Base-by-base conservation (phyloP, 1,140 invertebrate genomes). In the Diorhabda sublineata region DNA sequence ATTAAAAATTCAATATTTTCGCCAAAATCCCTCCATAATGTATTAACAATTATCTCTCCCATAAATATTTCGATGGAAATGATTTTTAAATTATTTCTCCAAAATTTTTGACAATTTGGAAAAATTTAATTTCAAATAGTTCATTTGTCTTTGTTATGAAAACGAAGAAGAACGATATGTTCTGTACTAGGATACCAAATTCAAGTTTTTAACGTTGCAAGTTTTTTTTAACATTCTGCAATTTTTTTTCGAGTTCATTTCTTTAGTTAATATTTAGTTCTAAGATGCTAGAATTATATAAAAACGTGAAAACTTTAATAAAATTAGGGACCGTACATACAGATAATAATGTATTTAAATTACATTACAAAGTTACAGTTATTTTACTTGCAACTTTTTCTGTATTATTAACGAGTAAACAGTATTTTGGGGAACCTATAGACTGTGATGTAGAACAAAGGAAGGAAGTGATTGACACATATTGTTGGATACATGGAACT, bases 401-500 rank as follows among this genome's bases (percentile, higher is more conserved):
- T 2, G 76, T 90, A 67, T 71, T 91, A 64, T 84, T 91, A 0
- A 88, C 88, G 44, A 85, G 86, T n/a, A 90, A 89, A 73, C 87
- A 91, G 77, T 91, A 89, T 76, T 89, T 92, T 59, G 89, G 89
- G 0, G 87, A 90, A 74, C 89, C 89, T 0, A 89, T 91, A 5
- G 82, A 88, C 64, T 91, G 89, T 71, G 85, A 89, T 73, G 78
- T 80, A 56, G 83, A 60, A 58, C 81, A 83, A 57, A 76, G 83
- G 42, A 82, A 82, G 71, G 83, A 90, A 70, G 84, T 88, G 45
- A 84, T 92, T 52, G 88, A 92, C 70, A 87, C 86, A 41, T 92
- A 88, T 74, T 93, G 91, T 79, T 93, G 89, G 90, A 91, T 91
- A 56, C 86, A 90, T 76, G 89, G 90, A 61, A 92, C 91, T 2